Evolutionary conservation across 2,888 invertebrate species (phyloP).

Genomic region (Ramazzottius varieornatus): DNA sequence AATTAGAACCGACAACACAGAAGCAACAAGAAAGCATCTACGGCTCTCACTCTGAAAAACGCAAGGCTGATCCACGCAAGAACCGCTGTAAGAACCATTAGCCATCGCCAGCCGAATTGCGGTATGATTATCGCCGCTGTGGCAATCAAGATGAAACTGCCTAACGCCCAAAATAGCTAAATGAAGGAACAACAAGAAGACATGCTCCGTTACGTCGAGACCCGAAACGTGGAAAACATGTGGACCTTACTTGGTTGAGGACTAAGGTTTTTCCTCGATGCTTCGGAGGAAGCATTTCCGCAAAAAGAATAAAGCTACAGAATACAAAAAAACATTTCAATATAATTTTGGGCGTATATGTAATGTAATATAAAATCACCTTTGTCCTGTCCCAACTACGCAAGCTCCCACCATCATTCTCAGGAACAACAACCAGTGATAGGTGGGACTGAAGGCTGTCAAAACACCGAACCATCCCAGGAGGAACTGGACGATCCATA

Average conservation of each 20-base stretch:
- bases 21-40: too few relatives aligned
- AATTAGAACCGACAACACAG: neutral
- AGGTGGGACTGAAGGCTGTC: slow-evolving; percentile 18
- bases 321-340: slow-evolving; percentile 4
- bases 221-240: too few relatives aligned
- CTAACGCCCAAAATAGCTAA: slow-evolving; percentile 17
- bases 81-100: slow-evolving; percentile 18
- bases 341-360: neutral
- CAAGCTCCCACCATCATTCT: slow-evolving; percentile 19
- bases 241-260: neutral
- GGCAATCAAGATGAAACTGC: slow-evolving; percentile 18
- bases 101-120: slow-evolving; percentile 19
- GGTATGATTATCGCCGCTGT: slow-evolving; percentile 18
- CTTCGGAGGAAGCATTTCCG: slow-evolving; percentile 20
- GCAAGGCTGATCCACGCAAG: slow-evolving; percentile 16
- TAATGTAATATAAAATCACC: slow-evolving; percentile 8
- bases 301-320: slow-evolving; percentile 18
- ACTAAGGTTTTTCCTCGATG: slow-evolving; percentile 8
- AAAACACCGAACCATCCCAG: slow-evolving; percentile 8
- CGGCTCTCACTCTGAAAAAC: slow-evolving; percentile 14
- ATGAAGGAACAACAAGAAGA: neutral
- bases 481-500: neutral
- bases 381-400: slow-evolving; percentile 17
- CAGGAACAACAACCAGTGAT: slow-evolving; percentile 18
- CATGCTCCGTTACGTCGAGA: too few relatives aligned